Evolutionary conservation across 1,140 invertebrate species (phyloP).

Genomic region (Brachionus calyciflorus): DNA sequence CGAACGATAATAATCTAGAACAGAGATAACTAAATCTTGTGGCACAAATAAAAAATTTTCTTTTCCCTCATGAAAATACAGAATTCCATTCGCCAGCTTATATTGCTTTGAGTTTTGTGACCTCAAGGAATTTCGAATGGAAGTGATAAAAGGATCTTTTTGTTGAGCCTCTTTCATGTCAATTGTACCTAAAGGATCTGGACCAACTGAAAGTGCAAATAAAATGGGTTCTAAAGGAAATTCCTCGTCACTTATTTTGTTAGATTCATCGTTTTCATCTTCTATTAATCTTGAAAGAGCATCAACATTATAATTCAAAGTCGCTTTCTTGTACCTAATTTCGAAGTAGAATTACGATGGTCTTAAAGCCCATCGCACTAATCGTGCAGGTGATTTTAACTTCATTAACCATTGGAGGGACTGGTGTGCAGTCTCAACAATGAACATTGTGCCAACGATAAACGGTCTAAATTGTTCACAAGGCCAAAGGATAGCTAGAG

Average conservation of each 20-base stretch:
- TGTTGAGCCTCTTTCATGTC: not conserved
- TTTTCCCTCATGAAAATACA: too few species aligned
- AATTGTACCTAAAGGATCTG: not conserved
- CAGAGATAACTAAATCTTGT: not conserved
- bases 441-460: not conserved
- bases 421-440: slow-evolving; percentile 9
- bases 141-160: not conserved
- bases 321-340: not conserved
- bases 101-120: too few species aligned
- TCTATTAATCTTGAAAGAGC: not conserved
- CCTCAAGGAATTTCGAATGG: too few species aligned
- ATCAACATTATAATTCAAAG: not conserved
- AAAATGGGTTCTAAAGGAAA: not conserved
- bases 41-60: not conserved
- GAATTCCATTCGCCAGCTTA: too few species aligned
- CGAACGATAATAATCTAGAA: not conserved
- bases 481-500: not conserved
- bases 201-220: not conserved
- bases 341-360: slow-evolving; percentile 5
- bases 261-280: not conserved
- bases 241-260: not conserved
- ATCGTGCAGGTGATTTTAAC: not conserved
- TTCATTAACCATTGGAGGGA: slow-evolving; percentile 16
- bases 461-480: not conserved
- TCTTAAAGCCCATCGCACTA: not conserved